Evolutionary conservation across 2,888 invertebrate genomes (phyloP).

Genomic region (Cheiracanthium punctorium): DNA sequence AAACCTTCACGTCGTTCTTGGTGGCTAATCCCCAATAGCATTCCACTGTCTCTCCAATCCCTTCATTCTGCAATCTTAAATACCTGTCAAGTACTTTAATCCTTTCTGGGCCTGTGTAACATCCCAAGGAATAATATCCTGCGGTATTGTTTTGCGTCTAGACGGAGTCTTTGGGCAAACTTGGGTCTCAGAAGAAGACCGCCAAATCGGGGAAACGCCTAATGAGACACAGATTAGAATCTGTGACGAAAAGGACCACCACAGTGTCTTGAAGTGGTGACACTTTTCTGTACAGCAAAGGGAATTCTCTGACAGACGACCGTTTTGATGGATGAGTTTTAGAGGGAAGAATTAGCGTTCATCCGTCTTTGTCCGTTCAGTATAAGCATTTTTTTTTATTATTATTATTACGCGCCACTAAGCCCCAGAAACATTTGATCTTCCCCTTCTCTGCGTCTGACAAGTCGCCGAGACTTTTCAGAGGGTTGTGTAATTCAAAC

Average conservation of each 20-base stretch:
- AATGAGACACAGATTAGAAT: slow-evolving; percentile 60
- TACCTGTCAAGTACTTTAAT: background rate
- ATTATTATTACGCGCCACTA: background rate
- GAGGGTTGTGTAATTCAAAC: background rate
- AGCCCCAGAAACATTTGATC: background rate
- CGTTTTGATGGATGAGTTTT: slow-evolving; percentile 64
- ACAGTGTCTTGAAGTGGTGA: slow-evolving; percentile 33
- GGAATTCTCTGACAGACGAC: background rate
- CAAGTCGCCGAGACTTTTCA: background rate
- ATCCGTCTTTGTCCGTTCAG: slow-evolving; percentile 55
- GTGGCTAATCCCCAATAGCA: too few species aligned
- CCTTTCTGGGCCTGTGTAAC: background rate
- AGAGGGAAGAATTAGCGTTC: slow-evolving; percentile 56
- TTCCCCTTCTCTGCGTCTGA: background rate
- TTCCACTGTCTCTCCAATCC: too few species aligned
- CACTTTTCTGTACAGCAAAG: slow-evolving; percentile 9
- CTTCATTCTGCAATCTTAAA: too few species aligned
- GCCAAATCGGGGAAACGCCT: background rate
- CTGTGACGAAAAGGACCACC: slow-evolving; percentile 59
- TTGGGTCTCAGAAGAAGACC: background rate
- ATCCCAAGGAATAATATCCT: background rate
- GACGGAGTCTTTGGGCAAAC: background rate
- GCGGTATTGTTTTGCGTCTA: background rate
- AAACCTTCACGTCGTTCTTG: too few species aligned
- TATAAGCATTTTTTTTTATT: slow-evolving; percentile 38